Evolutionary conservation across 37 sponge, comb jelly and placozoan genomes (phyloP), one percentile per base, ranked within the genome.

Genomic region (Petrosia ficiformis): DNA sequence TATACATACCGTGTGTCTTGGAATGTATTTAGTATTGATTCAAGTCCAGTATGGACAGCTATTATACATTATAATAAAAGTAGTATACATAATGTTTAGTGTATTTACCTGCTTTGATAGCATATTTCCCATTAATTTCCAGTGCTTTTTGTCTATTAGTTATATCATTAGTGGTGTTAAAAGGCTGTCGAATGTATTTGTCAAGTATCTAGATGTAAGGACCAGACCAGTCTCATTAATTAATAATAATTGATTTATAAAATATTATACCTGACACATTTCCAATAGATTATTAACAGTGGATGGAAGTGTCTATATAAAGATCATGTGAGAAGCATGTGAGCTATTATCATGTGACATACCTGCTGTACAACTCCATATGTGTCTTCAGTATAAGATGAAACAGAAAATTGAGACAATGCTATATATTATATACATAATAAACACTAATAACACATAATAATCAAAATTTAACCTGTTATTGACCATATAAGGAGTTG

Each of bases 361-460:
- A 85, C 91, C 52, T 81, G 81, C 68, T 91, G 92, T 0, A 91
- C 92, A 28, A 86, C 87, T 56, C 92, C 92, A 79, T 79, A 91
- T 6, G 37, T 68, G 52, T 91, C 92, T 34, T 91, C 87, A 14
- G 28, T 44, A 63, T 82, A 82, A 0, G 92, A 91, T 29, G 16
- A 37, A 57, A 36, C 44, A 6, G 72, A 42, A 35, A 80, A 37
- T 22, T 80, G 65, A 4, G 92, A 72, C 42, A 71, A 25, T 54
- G 82, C 91, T 48, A 81, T 43, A 42, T 72, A 60, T 42, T 10
- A 16, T 19, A 16, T 19, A 16, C 10, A 19, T 19, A 19, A 10
- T 48, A 48, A 16, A 19, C 16, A 16, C 54, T 19, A 19, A 19
- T 48, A 48, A 44, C 1, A 2, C 6, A 33, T 10, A 11, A 64